Conservation (phyloP, 2,888 invertebrate species). For the Agrotis puta region DNA sequence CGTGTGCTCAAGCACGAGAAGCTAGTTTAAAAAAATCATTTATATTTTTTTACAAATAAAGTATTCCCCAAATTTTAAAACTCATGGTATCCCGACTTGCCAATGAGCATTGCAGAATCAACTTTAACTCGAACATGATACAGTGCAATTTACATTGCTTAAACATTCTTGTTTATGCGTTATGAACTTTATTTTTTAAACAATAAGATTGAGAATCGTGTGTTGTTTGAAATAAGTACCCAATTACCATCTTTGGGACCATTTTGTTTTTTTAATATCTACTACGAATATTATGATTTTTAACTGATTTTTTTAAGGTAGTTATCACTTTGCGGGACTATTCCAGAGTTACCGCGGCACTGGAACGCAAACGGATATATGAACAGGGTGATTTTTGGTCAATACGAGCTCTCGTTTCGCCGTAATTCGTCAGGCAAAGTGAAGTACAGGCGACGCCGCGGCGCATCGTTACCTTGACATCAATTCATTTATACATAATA, state of each 20-base stretch:
- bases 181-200: background rate
- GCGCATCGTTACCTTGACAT: constrained; percentile 32
- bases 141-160: constrained; percentile 11
- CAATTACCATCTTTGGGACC: constrained; percentile 35
- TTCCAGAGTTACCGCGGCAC: too few relatives aligned
- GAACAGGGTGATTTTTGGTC: too few relatives aligned
- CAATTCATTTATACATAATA: constrained; percentile 33
- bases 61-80: constrained; percentile 8
- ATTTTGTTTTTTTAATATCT: constrained; percentile 22
- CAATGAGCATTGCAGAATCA: constrained; percentile 21
- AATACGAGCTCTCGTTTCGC: background rate
- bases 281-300: constrained; percentile 10
- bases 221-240: constrained; percentile 11
- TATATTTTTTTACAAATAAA: background rate
- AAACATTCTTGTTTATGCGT: background rate
- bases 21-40: too few relatives aligned
- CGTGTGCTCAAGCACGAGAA: too few relatives aligned
- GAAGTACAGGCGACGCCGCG: background rate
- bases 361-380: too few relatives aligned
- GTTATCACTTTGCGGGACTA: background rate
- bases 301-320: background rate
- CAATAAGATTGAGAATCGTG: constrained; percentile 3
- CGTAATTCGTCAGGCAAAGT: background rate
- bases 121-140: background rate
- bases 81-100: constrained; percentile 18